Base-by-base conservation (phyloP, 2,888 invertebrate genomes). In the Dasypolia templi region DNA sequence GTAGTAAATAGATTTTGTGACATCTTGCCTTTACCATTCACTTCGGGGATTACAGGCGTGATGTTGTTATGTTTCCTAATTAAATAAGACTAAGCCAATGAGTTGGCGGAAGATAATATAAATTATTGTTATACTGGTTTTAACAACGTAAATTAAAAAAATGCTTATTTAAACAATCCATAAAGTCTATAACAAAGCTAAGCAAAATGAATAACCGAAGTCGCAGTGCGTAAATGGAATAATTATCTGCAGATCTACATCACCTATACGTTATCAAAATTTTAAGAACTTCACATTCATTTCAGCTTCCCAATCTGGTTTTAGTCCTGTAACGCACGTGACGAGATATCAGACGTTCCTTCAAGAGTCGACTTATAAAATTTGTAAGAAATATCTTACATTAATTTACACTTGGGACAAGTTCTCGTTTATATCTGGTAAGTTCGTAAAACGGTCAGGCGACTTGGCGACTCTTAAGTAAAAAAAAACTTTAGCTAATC, bases 391-490 rank as follows among this genome's bases (percentile, higher is more conserved):
- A 63, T 59, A 44, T 35, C 17, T 56, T 5, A 9, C 17, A 63
- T 44, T 51, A 49, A 46, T 58, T 44, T 55, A 58, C 9, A 63
- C 26, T 58, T 7, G 2, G 46, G 7, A 66, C 39, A 39, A 56
- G 29, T 19, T 56, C 2, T 56, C 5, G 11, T 32, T n/a, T 35
- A 29, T 59, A 59, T 53, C 51, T 22, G 11, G 11, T 26, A 64
- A 22, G 22, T 72, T 46, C 39, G n/a, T 17, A 39, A 51, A 78
- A 32, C 49, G 26, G 67, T 46, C 59, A 55, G 39, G 51, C 26
- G 63, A 78, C 46, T 53, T 67, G 42, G 67, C 58, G 51, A 56
- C 46, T 76, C 53, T 55, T 12, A 56, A 71, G 55, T 63, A 64
- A 58, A 32, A 58, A 32, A 62, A 56, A 39, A 67, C 66, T 42